Evolutionary conservation across 2,888 invertebrate genomes (phyloP).

Genomic region (Orchestes rusci): DNA sequence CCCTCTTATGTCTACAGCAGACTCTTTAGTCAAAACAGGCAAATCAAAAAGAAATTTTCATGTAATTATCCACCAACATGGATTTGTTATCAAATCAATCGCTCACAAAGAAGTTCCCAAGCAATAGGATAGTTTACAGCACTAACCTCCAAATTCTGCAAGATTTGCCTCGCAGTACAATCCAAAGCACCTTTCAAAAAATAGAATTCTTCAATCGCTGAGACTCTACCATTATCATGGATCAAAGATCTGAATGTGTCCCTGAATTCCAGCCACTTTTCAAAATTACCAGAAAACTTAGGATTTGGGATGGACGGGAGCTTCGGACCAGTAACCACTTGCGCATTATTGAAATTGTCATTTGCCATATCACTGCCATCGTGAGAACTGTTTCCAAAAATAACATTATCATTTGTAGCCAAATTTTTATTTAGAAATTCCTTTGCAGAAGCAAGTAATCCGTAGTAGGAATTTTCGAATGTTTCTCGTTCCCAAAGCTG

Average conservation of each 20-base stretch:
- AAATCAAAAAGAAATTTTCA: too few species aligned
- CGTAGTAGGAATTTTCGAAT: background rate
- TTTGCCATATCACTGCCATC: background rate
- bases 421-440: background rate
- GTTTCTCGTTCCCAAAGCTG: too few species aligned
- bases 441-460: background rate
- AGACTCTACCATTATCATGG: too few species aligned
- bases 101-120: background rate
- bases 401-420: too few species aligned
- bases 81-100: background rate
- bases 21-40: too few species aligned
- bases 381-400: background rate
- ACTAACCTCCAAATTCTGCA: background rate
- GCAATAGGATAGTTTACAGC: background rate
- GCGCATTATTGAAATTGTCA: background rate
- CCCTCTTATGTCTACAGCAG: too few species aligned
- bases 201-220: too few species aligned
- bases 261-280: conserved; percentile 10
- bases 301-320: conserved; percentile 1
- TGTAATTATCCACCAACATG: background rate
- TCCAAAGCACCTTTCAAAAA: too few species aligned
- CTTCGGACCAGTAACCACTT: background rate
- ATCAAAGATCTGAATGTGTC: conserved; percentile 4
- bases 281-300: conserved; percentile 5
- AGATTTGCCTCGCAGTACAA: background rate